Conservation (phyloP, 2,888 invertebrate species). For the Opisthograptis luteolata region DNA sequence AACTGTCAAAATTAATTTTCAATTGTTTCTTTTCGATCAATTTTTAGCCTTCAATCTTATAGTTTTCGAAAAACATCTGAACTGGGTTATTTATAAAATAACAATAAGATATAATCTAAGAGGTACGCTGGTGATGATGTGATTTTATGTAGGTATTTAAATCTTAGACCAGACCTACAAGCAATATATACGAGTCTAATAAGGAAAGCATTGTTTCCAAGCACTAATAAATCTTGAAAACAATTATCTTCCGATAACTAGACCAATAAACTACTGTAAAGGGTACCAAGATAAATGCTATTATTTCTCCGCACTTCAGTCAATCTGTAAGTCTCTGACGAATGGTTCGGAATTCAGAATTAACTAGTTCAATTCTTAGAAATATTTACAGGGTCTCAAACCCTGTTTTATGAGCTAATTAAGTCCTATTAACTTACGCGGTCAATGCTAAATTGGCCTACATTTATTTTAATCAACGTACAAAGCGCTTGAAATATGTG, state of each 20-base stretch:
- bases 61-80: too few species aligned
- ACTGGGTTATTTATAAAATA: too few species aligned
- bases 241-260: constrained; percentile 7
- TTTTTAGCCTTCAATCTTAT: too few species aligned
- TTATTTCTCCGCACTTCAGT: constrained; percentile 10
- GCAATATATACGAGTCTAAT: too few species aligned
- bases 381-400: constrained; percentile 41
- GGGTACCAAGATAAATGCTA: constrained; percentile 1
- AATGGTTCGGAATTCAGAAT: constrained; percentile 40
- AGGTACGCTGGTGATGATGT: too few species aligned
- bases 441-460: constrained; percentile 60
- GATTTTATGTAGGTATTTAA: neutral
- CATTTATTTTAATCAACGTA: constrained; percentile 44
- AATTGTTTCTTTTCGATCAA: too few species aligned
- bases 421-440: constrained; percentile 43
- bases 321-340: constrained; percentile 12
- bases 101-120: too few species aligned
- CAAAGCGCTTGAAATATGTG: constrained; percentile 31
- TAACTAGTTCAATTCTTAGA: constrained; percentile 46
- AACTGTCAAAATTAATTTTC: too few species aligned
- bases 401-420: constrained; percentile 45
- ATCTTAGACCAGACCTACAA: neutral
- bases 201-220: constrained; percentile 5
- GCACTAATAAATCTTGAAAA: constrained; percentile 2
- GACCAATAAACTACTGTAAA: constrained; percentile 14